phyloP scores from a whole-genome alignment of 2,113 vertebrate genomes.

The Rhynchopsitta pachyrhyncha region DNA sequence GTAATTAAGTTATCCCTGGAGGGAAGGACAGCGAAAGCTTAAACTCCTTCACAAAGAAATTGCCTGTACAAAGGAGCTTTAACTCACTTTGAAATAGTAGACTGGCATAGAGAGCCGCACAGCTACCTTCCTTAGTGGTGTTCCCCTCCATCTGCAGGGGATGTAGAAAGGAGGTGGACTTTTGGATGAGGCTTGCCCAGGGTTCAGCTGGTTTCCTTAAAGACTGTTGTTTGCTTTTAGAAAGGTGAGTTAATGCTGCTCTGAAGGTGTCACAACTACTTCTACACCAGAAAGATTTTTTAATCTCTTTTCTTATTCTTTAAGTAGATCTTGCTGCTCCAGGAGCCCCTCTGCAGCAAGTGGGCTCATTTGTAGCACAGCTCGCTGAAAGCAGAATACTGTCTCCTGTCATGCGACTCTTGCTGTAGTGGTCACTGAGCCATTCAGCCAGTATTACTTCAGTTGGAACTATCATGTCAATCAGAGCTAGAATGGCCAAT shows the following conservation, averaged over 20 bases:
- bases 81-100: background rate
- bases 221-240: slow-evolving; percentile 10
- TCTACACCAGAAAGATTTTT: background rate
- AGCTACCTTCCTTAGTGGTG: background rate
- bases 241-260: background rate
- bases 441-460: background rate
- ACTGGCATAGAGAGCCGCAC: background rate
- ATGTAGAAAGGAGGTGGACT: background rate
- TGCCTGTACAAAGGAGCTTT: slow-evolving; percentile 14
- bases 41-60: slow-evolving; percentile 8
- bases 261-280: background rate
- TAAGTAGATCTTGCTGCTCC: slow-evolving; percentile 37
- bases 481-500: background rate
- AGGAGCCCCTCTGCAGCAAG: slow-evolving; percentile 18
- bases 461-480: background rate
- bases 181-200: background rate
- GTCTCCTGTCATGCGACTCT: background rate
- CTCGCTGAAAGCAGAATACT: slow-evolving; percentile 5
- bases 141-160: background rate
- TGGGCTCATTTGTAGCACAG: background rate
- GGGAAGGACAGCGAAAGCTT: slow-evolving; percentile 31
- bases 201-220: slow-evolving; percentile 8
- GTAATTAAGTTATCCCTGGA: slow-evolving; percentile 28
- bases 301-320: background rate
- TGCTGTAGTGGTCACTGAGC: background rate